Percentiles rank a stretch among this genome's conserved stretches.
Conservation (phyloP, 2,113 vertebrate genomes). For the Pygathrix nemaeus region DNA sequence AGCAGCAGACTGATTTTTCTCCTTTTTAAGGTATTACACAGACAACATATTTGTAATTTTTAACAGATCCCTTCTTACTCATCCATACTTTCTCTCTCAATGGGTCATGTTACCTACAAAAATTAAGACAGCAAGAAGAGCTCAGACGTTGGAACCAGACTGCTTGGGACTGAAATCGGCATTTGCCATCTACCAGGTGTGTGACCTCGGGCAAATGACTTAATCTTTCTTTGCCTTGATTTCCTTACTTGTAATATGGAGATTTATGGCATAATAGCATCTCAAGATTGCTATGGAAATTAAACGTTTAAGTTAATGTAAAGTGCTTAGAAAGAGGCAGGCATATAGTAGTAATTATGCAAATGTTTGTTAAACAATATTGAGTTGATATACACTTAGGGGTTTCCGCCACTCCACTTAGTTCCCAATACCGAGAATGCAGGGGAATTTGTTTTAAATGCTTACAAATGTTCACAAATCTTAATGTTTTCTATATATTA, state of each 20-base stretch:
- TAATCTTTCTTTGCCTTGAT: not conserved
- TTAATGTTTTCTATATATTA: not conserved
- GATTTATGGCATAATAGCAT: not conserved
- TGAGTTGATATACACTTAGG: not conserved
- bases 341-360: not conserved
- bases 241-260: constrained; percentile 8
- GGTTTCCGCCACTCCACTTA: not conserved
- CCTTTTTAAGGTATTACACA: not conserved
- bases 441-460: not conserved
- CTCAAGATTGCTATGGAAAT: not conserved
- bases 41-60: not conserved
- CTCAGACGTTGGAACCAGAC: not conserved
- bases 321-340: not conserved
- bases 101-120: not conserved
- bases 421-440: not conserved
- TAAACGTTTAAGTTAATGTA: not conserved
- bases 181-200: not conserved
- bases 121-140: not conserved
- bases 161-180: not conserved
- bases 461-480: not conserved
- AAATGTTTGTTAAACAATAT: constrained; percentile 9
- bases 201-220: not conserved
- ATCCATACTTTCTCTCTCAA: not conserved
- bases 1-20: not conserved
- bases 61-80: not conserved